Conservation (phyloP, 2,113 vertebrate genomes). For the Brachyhypopomus gauderio region DNA sequence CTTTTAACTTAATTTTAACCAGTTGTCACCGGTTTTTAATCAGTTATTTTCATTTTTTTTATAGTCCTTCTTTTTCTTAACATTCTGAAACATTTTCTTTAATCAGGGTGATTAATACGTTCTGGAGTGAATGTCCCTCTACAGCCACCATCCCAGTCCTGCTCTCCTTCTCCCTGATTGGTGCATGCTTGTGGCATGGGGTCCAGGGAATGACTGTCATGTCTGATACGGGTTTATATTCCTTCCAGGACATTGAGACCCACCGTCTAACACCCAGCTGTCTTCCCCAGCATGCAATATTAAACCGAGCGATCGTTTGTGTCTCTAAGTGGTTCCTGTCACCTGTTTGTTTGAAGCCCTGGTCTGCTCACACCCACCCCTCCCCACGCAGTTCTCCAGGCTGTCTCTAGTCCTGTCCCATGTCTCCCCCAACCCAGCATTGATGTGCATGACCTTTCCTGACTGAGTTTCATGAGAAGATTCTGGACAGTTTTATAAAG, state of each 20-base stretch:
- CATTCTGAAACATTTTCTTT: background rate
- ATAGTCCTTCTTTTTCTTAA: constrained; percentile 1
- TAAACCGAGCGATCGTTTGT: constrained; percentile 37
- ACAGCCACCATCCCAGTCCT: constrained; percentile 42
- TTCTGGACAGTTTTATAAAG: constrained; percentile 83
- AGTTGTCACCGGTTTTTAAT: background rate
- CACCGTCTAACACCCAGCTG: constrained; percentile 56
- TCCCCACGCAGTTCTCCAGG: constrained; percentile 31
- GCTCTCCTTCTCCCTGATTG: constrained; percentile 59
- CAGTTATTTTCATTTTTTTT: background rate
- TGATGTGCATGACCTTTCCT: constrained; percentile 76
- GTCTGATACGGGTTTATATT: constrained; percentile 63
- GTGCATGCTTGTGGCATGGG: constrained; percentile 78
- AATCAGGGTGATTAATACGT: background rate
- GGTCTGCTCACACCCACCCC: background rate
- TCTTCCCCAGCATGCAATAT: constrained; percentile 72
- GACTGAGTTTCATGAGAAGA: constrained; percentile 40
- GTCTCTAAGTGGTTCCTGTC: constrained; percentile 56
- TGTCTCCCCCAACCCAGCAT: constrained; percentile 50
- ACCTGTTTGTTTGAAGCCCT: constrained; percentile 26
- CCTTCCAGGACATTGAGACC: constrained; percentile 62
- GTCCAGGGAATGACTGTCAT: constrained; percentile 62
- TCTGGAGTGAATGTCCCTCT: background rate
- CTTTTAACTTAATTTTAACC: background rate
- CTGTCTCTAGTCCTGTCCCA: constrained; percentile 42